These are phyloP conservation scores for Microcebus griseorufus DNA, from an alignment of 2,113 vertebrate species.

Conservation along the genomic window DNA sequence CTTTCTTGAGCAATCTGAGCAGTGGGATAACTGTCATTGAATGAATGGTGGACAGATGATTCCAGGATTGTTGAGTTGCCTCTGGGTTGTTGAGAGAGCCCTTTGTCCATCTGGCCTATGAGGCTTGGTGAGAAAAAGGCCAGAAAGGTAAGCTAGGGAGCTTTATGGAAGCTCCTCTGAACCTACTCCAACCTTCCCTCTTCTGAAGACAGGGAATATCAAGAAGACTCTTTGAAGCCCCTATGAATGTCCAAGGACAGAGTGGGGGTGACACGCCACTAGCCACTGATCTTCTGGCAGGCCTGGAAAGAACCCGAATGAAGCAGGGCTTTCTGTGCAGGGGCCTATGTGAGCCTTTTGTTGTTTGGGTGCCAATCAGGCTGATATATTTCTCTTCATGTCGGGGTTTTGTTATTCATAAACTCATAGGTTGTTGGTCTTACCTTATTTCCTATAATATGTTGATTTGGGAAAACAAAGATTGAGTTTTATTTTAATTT, in stretches of 20 bases:
- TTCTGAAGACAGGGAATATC: slow-evolving; percentile 1
- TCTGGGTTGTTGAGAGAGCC: background rate
- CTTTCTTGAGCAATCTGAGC: background rate
- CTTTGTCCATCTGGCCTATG: background rate
- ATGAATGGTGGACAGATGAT: background rate
- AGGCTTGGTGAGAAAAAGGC: background rate
- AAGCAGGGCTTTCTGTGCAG: background rate
- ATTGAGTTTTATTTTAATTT: slow-evolving; percentile 68
- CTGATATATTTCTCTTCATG: slow-evolving; percentile 50
- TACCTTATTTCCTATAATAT: slow-evolving; percentile 55
- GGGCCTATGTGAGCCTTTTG: background rate
- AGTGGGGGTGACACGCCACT: background rate
- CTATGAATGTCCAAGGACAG: background rate
- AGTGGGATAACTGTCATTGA: background rate
- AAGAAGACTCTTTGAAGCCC: background rate
- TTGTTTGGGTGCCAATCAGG: background rate
- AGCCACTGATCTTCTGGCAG: background rate
- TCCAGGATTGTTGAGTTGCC: background rate
- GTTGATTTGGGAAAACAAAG: slow-evolving; percentile 61
- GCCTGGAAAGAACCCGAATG: background rate
- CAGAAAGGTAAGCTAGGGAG: background rate
- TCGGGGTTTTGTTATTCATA: slow-evolving; percentile 43
- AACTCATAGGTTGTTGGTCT: slow-evolving; percentile 38
- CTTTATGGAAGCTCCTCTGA: background rate
- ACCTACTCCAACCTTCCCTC: background rate